Conservation (phyloP, 2,113 vertebrate species). For the Chaetodon trifascialis region DNA sequence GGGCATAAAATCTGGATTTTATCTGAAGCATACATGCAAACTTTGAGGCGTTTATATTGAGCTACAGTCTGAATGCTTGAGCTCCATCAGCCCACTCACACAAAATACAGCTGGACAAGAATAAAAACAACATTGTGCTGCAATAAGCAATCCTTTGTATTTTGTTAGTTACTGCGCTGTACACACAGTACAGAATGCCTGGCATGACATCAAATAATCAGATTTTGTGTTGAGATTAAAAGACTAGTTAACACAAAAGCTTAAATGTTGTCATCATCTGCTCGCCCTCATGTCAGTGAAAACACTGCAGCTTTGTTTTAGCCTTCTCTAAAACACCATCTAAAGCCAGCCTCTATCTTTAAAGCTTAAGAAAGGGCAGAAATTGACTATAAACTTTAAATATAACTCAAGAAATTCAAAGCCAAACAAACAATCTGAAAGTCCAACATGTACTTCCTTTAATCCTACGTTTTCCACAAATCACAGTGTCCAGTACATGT, state of each 20-base stretch:
- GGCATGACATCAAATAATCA: conserved; percentile 23
- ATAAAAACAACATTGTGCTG: conserved; percentile 73
- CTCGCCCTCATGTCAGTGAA: background rate
- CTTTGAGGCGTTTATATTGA: conserved; percentile 42
- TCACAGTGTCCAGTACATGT: background rate
- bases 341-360: background rate
- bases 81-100: conserved; percentile 64
- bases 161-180: conserved; percentile 19
- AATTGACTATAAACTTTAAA: background rate
- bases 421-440: background rate
- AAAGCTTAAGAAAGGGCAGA: background rate
- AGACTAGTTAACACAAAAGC: background rate
- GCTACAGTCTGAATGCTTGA: conserved; percentile 38
- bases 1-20: conserved; percentile 7
- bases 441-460: background rate
- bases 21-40: conserved; percentile 40
- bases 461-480: background rate
- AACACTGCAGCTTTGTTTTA: conserved; percentile 38
- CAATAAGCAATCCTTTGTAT: conserved; percentile 67
- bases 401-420: background rate
- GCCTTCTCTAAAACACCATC: background rate
- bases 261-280: conserved; percentile 21
- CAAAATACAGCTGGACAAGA: conserved; percentile 56
- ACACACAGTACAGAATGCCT: conserved; percentile 41
- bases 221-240: conserved; percentile 27